A percentile compares a stretch with the other conserved stretches of the same genome.
phyloP scores from a whole-genome alignment of 2,113 vertebrate genomes.

The Notechis scutatus region DNA sequence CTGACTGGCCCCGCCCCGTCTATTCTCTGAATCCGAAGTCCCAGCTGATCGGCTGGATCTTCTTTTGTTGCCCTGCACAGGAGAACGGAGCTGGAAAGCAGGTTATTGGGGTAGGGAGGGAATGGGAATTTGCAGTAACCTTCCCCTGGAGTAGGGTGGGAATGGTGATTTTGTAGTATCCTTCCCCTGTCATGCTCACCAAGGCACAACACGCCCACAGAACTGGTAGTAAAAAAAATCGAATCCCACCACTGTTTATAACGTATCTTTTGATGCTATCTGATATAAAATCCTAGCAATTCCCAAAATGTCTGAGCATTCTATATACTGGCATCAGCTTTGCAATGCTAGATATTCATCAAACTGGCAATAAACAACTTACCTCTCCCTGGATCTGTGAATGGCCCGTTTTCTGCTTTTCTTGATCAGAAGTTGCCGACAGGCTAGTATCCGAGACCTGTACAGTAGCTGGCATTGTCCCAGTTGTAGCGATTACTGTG shows the following conservation, averaged over 20 bases:
- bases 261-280: not conserved
- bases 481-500: conserved; percentile 75
- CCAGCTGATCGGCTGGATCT: too few relatives aligned
- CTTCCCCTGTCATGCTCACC: too few relatives aligned
- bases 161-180: too few relatives aligned
- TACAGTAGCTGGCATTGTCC: conserved; percentile 78
- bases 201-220: too few relatives aligned
- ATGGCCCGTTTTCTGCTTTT: conserved; percentile 76
- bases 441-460: conserved; percentile 79
- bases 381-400: conserved; percentile 81
- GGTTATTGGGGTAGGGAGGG: too few relatives aligned
- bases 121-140: too few relatives aligned
- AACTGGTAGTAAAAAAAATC: too few relatives aligned
- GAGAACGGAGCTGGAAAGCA: too few relatives aligned
- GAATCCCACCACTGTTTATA: not conserved
- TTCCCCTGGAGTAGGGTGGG: too few relatives aligned
- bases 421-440: conserved; percentile 72
- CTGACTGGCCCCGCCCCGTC: too few relatives aligned
- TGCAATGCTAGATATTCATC: not conserved
- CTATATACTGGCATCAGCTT: not conserved
- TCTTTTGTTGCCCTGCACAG: too few relatives aligned
- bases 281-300: not conserved
- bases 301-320: not conserved
- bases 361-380: conserved; percentile 53
- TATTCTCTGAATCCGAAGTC: too few relatives aligned